phyloP scores from a whole-genome alignment of 1,140 invertebrate genomes.

The Branchinecta lynchi region DNA sequence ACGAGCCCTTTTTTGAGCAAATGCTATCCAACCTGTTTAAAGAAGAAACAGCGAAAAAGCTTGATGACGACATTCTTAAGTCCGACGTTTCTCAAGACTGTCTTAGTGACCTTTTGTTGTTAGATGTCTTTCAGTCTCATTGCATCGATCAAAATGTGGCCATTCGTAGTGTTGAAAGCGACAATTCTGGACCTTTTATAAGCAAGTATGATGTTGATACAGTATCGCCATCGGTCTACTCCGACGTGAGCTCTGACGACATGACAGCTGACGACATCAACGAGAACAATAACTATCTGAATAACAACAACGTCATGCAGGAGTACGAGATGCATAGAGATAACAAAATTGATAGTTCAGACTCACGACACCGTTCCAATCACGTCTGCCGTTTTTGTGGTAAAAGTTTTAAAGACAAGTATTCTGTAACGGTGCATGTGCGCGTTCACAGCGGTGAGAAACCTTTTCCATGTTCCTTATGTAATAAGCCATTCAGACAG shows the following conservation, averaged over 20 bases:
- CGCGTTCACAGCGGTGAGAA: constrained; percentile 80
- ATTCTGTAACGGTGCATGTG: constrained; percentile 81
- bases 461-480: constrained; percentile 70
- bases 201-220: not conserved
- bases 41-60: not conserved
- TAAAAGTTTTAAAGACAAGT: constrained; percentile 84
- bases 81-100: not conserved
- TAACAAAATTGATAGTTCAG: not conserved
- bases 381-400: constrained; percentile 61
- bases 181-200: not conserved
- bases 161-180: not conserved
- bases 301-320: not conserved
- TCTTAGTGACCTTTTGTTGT: not conserved
- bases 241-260: not conserved
- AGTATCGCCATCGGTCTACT: not conserved
- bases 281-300: not conserved
- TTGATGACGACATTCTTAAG: not conserved
- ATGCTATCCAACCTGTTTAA: not conserved
- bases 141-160: not conserved
- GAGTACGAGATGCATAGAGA: not conserved
- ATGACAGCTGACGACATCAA: not conserved
- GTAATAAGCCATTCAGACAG: constrained; percentile 80
- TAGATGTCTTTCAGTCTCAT: constrained; percentile 1
- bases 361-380: not conserved
- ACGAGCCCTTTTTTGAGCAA: not conserved